phyloP scores from a whole-genome alignment of 1,140 invertebrate species.

The Drosophila lacteicornis region DNA sequence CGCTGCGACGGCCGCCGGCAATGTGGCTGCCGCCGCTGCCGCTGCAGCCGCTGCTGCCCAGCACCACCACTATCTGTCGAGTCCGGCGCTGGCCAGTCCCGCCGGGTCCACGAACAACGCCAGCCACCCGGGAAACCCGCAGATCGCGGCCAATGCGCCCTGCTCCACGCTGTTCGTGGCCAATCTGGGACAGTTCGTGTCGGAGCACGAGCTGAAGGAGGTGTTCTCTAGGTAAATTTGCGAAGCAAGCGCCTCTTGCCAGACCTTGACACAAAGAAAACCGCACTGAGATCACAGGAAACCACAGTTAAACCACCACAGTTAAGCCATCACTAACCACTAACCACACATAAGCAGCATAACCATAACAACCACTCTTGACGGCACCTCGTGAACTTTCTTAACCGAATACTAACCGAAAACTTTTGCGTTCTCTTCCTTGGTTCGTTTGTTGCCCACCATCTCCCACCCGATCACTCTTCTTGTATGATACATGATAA shows the following conservation, averaged over 20 bases:
- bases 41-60: conserved; percentile 70
- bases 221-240: conserved; percentile 96
- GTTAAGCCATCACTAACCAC: neutral
- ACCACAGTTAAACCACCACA: conserved; percentile 30
- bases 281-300: conserved; percentile 27
- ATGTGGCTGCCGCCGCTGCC: conserved; percentile 77
- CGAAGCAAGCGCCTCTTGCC: neutral
- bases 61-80: conserved; percentile 90
- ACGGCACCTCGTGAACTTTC: conserved; percentile 41
- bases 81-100: conserved; percentile 93
- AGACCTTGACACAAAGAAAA: conserved; percentile 37
- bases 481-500: conserved; percentile 80
- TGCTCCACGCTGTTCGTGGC: conserved; percentile 99
- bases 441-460: conserved; percentile 56
- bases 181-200: conserved; percentile 97
- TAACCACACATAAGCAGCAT: no score
- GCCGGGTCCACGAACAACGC: conserved; percentile 90
- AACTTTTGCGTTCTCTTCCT: conserved; percentile 56
- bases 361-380: conserved; percentile 28
- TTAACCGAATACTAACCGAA: conserved; percentile 44
- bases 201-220: conserved; percentile 98
- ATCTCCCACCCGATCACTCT: conserved; percentile 53
- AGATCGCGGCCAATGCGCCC: conserved; percentile 88
- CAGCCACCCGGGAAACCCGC: conserved; percentile 85
- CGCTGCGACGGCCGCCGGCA: conserved; percentile 56